Percentiles rank a stretch among this genome's conserved stretches.
phyloP scores from a whole-genome alignment of 2,113 vertebrate species.

The Pomatostomus ruficeps region DNA sequence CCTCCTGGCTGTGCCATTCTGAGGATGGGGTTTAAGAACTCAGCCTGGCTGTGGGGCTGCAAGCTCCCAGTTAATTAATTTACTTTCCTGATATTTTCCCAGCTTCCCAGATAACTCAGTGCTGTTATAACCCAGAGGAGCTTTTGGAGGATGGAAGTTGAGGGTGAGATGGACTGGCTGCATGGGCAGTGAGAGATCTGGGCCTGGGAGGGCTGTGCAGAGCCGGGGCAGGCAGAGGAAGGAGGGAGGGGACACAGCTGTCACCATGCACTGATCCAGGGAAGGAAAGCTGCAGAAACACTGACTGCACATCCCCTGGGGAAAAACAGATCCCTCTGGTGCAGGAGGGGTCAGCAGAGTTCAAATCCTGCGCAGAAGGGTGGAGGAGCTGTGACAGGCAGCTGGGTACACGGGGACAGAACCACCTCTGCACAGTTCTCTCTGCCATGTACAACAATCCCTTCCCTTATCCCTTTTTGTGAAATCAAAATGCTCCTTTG shows the following conservation, averaged over 20 bases:
- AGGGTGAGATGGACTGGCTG: not conserved
- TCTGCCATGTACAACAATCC: not conserved
- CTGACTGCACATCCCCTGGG: not conserved
- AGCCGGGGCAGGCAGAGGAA: not conserved
- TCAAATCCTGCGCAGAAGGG: not conserved
- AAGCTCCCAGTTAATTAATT: not conserved
- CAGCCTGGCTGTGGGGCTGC: not conserved
- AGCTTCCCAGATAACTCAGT: not conserved
- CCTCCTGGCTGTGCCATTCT: no score
- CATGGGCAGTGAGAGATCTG: not conserved
- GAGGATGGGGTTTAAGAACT: not conserved
- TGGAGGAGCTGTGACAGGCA: not conserved
- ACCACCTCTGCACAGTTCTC: not conserved
- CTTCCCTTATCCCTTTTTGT: not conserved
- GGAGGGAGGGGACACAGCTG: not conserved
- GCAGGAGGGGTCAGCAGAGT: not conserved
- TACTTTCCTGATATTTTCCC: not conserved
- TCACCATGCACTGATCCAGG: not conserved
- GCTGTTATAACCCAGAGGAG: not conserved
- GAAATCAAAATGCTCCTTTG: not conserved
- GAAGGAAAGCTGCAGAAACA: not conserved
- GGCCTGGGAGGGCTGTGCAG: not conserved
- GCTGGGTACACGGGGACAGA: not conserved
- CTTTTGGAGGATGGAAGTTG: not conserved
- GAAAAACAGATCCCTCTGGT: not conserved